Percentiles rank a stretch among this genome's conserved stretches.
Evolutionary conservation across 1,140 invertebrate species (phyloP).

Genomic region (Orchestia grillus): DNA sequence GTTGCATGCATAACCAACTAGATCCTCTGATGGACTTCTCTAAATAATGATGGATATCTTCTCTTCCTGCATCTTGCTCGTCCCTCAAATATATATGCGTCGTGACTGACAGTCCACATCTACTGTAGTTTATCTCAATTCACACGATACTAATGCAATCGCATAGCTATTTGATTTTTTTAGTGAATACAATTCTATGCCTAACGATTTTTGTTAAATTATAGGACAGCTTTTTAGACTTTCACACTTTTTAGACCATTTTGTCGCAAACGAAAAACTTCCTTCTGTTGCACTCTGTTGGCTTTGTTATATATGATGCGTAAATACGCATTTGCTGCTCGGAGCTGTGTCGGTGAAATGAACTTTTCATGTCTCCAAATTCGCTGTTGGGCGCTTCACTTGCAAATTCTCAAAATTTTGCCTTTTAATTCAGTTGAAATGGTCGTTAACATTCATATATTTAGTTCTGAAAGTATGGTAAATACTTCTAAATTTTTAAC

Average conservation of each 20-base stretch:
- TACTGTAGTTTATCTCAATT: neutral
- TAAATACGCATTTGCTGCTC: neutral
- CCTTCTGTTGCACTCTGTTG: neutral
- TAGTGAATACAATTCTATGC: neutral
- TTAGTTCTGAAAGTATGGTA: neutral
- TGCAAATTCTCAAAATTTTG: neutral
- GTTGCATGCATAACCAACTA: conserved; percentile 54
- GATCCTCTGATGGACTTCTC: conserved; percentile 50
- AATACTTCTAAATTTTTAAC: neutral
- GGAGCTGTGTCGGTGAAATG: neutral
- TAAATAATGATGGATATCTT: conserved; percentile 51
- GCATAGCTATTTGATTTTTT: neutral
- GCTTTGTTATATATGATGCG: neutral
- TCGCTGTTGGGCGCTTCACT: neutral
- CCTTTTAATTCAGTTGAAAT: neutral
- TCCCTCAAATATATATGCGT: neutral
- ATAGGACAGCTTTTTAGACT: neutral
- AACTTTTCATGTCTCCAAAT: neutral
- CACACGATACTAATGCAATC: neutral
- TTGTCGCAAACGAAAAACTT: neutral
- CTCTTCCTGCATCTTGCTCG: neutral
- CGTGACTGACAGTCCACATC: neutral
- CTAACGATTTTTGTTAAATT: neutral
- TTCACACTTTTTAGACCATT: neutral
- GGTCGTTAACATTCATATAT: neutral